These are phyloP conservation scores for Hepsetus odoe DNA, from an alignment of 2,113 vertebrate genomes.

Conservation along the genomic window DNA sequence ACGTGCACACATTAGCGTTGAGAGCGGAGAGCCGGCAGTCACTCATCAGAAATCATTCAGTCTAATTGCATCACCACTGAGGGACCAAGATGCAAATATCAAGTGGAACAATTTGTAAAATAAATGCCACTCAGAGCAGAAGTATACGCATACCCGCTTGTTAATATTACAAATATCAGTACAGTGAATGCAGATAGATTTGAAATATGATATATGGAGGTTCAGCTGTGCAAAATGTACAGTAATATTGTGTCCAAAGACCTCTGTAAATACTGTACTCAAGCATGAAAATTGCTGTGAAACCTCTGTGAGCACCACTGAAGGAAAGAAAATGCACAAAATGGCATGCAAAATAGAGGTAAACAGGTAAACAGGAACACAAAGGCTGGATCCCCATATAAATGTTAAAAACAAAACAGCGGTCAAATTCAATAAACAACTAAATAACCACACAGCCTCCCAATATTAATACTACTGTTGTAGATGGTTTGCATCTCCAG, in stretches of 20 bases:
- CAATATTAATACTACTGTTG: too few relatives aligned
- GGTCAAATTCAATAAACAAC: too few relatives aligned
- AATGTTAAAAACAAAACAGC: too few relatives aligned
- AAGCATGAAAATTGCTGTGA: too few relatives aligned
- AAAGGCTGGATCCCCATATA: too few relatives aligned
- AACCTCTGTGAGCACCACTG: too few relatives aligned
- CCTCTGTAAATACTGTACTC: neutral
- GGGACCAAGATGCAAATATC: conserved; percentile 12
- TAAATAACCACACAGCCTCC: too few relatives aligned
- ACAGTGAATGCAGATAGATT: neutral
- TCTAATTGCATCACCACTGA: conserved; percentile 36
- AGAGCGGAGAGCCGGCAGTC: conserved; percentile 4
- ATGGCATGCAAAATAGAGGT: too few relatives aligned
- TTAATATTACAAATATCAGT: neutral
- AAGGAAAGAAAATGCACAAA: too few relatives aligned
- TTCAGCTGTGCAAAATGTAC: neutral
- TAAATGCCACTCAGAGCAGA: neutral
- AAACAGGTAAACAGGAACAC: too few relatives aligned
- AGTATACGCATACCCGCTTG: neutral
- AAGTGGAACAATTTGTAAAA: conserved; percentile 11
- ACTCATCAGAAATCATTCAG: conserved; percentile 37
- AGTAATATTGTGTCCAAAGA: neutral
- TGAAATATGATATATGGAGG: neutral
- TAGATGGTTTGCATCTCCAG: too few relatives aligned
- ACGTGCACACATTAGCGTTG: conserved; percentile 15